These are phyloP conservation scores for Lycopodina hypogea DNA, from an alignment of 37 sponge, comb jelly and placozoan genomes.

Conservation along the genomic window DNA sequence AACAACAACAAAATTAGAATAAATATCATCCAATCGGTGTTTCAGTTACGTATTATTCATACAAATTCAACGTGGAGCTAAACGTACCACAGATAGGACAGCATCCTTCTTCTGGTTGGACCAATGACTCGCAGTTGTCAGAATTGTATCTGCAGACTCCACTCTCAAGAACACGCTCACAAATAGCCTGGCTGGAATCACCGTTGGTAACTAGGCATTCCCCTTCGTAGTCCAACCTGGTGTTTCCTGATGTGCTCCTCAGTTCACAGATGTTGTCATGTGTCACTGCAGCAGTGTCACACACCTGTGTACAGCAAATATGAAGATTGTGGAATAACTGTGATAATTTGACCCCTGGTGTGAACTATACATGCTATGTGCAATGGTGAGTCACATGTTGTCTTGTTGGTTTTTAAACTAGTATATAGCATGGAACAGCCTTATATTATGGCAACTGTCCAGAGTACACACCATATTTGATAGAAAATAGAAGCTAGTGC, in stretches of 20 bases:
- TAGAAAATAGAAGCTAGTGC: too few species aligned
- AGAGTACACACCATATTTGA: too few species aligned
- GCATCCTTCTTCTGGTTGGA: slow-evolving; percentile 48
- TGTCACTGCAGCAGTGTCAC: slow-evolving; percentile 54
- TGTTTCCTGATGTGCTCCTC: slow-evolving; percentile 30
- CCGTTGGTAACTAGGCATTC: slow-evolving; percentile 3
- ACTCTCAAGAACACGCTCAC: slow-evolving; percentile 10
- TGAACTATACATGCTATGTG: too few species aligned
- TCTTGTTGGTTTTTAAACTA: background rate
- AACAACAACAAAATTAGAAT: too few species aligned
- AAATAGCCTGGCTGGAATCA: slow-evolving; percentile 4
- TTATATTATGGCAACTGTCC: too few species aligned
- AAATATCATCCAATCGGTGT: too few species aligned
- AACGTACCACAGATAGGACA: slow-evolving; percentile 60
- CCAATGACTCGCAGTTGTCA: slow-evolving; percentile 13
- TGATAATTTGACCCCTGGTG: background rate
- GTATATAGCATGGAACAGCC: background rate
- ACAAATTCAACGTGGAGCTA: too few species aligned
- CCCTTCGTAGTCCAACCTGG: slow-evolving; percentile 41
- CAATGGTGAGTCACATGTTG: too few species aligned
- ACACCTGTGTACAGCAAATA: slow-evolving; percentile 29
- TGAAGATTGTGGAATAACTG: background rate
- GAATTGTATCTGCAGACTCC: slow-evolving; percentile 13
- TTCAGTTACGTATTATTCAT: too few species aligned
- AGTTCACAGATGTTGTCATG: slow-evolving; percentile 46